A percentile compares a stretch with the other conserved stretches of the same genome.
phyloP scores from a whole-genome alignment of 2,888 invertebrate genomes.

The Epirrita christyi region DNA sequence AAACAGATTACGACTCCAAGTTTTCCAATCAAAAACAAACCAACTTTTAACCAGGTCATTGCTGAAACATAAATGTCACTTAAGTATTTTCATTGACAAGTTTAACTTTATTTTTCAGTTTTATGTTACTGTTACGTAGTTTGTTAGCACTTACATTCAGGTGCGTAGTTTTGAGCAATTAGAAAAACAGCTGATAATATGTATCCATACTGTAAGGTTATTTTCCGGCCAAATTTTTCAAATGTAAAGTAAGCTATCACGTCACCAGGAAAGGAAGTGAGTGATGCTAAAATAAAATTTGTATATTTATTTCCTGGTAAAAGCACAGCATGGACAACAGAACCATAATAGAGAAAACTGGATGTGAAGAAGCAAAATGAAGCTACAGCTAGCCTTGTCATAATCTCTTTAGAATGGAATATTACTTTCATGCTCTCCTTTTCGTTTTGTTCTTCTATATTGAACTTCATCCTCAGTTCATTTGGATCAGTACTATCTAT shows the following conservation, averaged over 20 bases:
- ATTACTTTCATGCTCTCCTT: conserved; percentile 63
- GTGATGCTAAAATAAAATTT: conserved; percentile 63
- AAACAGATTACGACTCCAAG: conserved; percentile 67
- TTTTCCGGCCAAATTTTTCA: conserved; percentile 62
- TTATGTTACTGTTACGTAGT: background rate
- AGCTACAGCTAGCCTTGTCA: conserved; percentile 60
- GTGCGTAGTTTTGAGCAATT: conserved; percentile 59
- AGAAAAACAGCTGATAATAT: conserved; percentile 58
- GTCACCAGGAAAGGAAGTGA: conserved; percentile 71
- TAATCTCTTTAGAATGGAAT: conserved; percentile 63
- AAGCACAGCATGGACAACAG: conserved; percentile 62
- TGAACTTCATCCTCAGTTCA: conserved; percentile 57
- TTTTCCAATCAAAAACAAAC: conserved; percentile 64
- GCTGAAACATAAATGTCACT: conserved; percentile 51
- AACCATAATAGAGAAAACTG: conserved; percentile 69
- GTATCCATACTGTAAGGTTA: conserved; percentile 64
- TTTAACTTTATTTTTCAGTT: too few relatives aligned
- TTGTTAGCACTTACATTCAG: conserved; percentile 59
- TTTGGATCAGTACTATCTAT: conserved; percentile 56
- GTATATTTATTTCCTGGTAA: conserved; percentile 71
- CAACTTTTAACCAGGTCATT: conserved; percentile 62
- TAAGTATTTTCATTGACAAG: background rate
- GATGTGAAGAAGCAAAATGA: conserved; percentile 68
- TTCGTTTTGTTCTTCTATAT: conserved; percentile 59
- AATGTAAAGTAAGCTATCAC: conserved; percentile 61